These are phyloP conservation scores for Euura lappo DNA, from an alignment of 1,140 invertebrate species.

Conservation along the genomic window DNA sequence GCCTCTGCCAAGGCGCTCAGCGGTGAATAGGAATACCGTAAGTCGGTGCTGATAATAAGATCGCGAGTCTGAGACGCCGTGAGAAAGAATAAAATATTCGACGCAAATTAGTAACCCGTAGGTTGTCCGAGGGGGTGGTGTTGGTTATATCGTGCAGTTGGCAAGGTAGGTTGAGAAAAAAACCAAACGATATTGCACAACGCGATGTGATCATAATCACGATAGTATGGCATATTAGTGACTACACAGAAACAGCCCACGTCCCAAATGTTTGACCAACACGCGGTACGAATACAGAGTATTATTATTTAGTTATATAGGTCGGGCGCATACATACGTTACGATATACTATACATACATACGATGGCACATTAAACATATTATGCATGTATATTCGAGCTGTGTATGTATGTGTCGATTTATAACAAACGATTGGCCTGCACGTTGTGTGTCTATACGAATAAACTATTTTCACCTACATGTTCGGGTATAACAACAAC, in stretches of 20 bases:
- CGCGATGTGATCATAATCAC: background rate
- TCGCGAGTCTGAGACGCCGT: background rate
- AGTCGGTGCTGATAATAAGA: background rate
- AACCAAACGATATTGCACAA: background rate
- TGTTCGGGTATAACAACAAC: background rate
- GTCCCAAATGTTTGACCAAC: background rate
- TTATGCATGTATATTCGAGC: background rate
- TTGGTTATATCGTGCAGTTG: background rate
- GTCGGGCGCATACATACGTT: background rate
- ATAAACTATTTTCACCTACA: conserved; percentile 25
- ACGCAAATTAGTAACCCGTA: too few relatives aligned
- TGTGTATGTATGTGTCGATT: background rate
- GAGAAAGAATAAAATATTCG: background rate
- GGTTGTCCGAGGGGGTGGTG: too few relatives aligned
- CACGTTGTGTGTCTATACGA: conserved; percentile 53
- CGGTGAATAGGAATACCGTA: background rate
- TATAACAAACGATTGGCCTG: conserved; percentile 39
- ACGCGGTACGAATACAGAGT: background rate
- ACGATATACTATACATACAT: background rate
- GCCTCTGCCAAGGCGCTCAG: background rate
- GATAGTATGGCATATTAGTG: background rate
- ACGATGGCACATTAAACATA: background rate
- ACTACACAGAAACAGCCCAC: background rate
- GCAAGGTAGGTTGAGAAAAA: background rate
- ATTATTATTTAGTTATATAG: background rate